phyloP scores from a whole-genome alignment of 2,113 vertebrate species.

The Syrmaticus mikado region DNA sequence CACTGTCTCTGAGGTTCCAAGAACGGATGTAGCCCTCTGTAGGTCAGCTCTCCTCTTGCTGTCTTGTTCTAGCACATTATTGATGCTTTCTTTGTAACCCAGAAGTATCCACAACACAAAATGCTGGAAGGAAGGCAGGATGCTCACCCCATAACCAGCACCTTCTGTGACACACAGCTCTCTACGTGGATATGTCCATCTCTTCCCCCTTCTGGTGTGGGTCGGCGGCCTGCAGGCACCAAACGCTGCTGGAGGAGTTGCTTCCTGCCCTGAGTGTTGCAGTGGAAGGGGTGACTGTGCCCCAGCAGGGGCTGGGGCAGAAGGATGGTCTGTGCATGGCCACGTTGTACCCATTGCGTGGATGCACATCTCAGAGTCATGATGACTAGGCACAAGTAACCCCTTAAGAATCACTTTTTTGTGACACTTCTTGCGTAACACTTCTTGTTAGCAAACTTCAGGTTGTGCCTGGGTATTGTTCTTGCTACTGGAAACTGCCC shows the following conservation, averaged over 20 bases:
- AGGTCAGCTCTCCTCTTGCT: background rate
- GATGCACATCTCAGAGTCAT: accelerated
- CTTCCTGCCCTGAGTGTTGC: background rate
- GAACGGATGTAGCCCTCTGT: accelerated
- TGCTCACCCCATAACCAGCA: background rate
- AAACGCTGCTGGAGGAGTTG: background rate
- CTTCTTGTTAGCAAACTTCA: background rate
- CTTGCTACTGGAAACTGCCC: background rate
- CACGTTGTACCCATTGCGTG: accelerated
- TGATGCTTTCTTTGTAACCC: background rate
- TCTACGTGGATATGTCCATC: accelerated
- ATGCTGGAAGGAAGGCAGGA: background rate
- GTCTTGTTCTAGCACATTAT: background rate
- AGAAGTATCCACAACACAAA: accelerated
- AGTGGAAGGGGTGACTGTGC: background rate
- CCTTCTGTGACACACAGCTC: accelerated
- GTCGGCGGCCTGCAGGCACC: accelerated
- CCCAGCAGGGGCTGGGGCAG: background rate
- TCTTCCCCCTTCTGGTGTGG: accelerated
- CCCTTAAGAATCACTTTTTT: background rate
- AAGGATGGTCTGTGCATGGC: background rate
- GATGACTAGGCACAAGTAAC: background rate
- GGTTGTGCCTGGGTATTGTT: background rate
- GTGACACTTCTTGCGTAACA: too few species aligned
- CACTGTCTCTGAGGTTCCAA: background rate